A percentile compares a stretch with the other conserved stretches of the same genome.
Evolutionary conservation across 2,888 invertebrate genomes (phyloP).

Genomic region (Cryptosula pallasiana): DNA sequence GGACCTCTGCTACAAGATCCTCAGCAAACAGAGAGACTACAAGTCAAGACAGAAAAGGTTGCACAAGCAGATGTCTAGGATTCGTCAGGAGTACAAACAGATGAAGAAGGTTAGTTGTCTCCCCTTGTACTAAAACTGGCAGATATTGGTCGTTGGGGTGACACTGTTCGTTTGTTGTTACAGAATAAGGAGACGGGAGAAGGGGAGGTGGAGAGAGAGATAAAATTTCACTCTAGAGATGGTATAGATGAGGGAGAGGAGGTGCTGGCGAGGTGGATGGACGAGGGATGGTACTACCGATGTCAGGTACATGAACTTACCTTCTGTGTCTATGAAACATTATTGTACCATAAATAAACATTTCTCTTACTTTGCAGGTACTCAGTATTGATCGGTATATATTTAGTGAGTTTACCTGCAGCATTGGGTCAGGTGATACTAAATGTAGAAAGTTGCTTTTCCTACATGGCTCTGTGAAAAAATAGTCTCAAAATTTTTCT

Average conservation of each 20-base stretch:
- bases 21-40: constrained; percentile 15
- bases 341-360: too few relatives aligned
- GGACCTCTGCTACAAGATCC: constrained; percentile 6
- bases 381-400: too few relatives aligned
- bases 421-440: too few relatives aligned
- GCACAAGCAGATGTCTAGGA: constrained; percentile 2
- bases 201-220: background rate
- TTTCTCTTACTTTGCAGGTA: too few relatives aligned
- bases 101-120: background rate
- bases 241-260: constrained; percentile 35
- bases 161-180: too few relatives aligned
- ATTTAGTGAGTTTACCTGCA: too few relatives aligned
- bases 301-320: constrained; percentile 37
- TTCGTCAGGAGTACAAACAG: constrained; percentile 12
- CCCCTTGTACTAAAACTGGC: too few relatives aligned
- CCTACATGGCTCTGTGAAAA: too few relatives aligned
- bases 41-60: constrained; percentile 3
- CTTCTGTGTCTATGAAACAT: too few relatives aligned
- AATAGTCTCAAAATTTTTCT: too few relatives aligned
- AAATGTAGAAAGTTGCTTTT: too few relatives aligned
- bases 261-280: constrained; percentile 48
- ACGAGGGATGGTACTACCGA: constrained; percentile 52
- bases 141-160: too few relatives aligned
- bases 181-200: background rate
- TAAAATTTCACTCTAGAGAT: background rate